Percentiles rank a stretch among this genome's conserved stretches.
These are phyloP conservation scores for Callinectes sapidus DNA, from an alignment of 2,888 invertebrate species.

Conservation along the genomic window DNA sequence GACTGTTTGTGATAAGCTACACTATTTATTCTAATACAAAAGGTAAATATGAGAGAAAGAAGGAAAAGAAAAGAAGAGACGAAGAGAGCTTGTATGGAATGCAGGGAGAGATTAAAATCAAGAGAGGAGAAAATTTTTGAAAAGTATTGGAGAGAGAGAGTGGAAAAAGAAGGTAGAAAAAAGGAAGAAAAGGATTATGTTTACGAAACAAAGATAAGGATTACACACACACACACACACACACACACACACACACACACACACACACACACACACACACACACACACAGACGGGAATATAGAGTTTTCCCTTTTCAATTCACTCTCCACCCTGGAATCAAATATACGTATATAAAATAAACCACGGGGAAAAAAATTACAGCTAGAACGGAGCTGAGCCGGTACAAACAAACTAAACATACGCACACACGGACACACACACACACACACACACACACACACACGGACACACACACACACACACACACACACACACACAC, in stretches of 20 bases:
- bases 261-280: neutral
- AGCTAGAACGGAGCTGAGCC: neutral
- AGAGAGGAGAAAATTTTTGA: neutral
- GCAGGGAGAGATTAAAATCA: neutral
- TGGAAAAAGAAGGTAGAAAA: neutral
- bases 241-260: neutral
- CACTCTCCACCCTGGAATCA: neutral
- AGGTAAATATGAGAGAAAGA: neutral
- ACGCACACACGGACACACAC: conserved; percentile 3
- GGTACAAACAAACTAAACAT: neutral
- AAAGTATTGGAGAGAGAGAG: neutral
- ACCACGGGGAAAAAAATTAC: neutral
- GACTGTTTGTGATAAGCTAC: too few relatives aligned
- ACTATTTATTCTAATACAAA: too few relatives aligned
- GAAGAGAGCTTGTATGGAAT: neutral
- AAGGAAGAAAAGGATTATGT: neutral
- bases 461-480: conserved; percentile 2
- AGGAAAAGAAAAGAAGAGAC: neutral
- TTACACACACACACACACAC: neutral
- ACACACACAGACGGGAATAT: conserved; percentile 1
- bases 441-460: conserved; percentile 11
- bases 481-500: neutral
- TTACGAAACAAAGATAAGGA: neutral
- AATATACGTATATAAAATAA: conserved; percentile 17
- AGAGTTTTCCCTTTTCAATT: neutral